Percentiles rank a stretch among this genome's conserved stretches.
phyloP scores from a whole-genome alignment of 2,113 vertebrate genomes.

The Ictalurus furcatus region DNA sequence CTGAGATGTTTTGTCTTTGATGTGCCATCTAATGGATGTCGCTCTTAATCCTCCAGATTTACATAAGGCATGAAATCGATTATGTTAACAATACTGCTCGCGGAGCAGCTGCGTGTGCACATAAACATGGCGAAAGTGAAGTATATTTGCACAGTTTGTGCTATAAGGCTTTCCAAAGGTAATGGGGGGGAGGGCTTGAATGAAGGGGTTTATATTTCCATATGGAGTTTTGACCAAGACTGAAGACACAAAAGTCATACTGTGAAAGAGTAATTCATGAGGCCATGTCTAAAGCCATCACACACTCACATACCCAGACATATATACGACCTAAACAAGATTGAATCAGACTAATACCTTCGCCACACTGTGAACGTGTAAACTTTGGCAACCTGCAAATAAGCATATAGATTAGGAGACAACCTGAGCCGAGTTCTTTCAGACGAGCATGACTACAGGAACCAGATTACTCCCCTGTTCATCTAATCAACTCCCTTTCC shows the following conservation, averaged over 20 bases:
- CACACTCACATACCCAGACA: background rate
- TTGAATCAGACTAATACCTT: background rate
- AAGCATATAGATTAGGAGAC: background rate
- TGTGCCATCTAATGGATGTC: background rate
- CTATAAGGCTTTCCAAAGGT: background rate
- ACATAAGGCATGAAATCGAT: background rate
- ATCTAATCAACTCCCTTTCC: slow-evolving; percentile 20
- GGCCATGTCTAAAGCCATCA: background rate
- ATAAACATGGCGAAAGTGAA: background rate
- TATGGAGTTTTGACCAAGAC: background rate
- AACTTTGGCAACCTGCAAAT: background rate
- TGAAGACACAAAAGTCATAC: background rate
- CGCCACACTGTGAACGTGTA: background rate
- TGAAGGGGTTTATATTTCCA: background rate
- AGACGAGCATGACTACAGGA: slow-evolving; percentile 14
- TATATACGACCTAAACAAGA: background rate
- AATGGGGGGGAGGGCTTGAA: background rate
- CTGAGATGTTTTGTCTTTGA: background rate
- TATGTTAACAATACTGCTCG: background rate
- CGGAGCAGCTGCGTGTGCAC: background rate
- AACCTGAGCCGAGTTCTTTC: background rate
- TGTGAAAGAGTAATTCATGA: background rate
- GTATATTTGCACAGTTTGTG: background rate
- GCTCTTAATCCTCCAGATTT: background rate
- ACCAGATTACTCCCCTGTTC: slow-evolving; percentile 22